These are phyloP conservation scores for Chloebia gouldiae DNA, from an alignment of 2,113 vertebrate species.

Conservation along the genomic window DNA sequence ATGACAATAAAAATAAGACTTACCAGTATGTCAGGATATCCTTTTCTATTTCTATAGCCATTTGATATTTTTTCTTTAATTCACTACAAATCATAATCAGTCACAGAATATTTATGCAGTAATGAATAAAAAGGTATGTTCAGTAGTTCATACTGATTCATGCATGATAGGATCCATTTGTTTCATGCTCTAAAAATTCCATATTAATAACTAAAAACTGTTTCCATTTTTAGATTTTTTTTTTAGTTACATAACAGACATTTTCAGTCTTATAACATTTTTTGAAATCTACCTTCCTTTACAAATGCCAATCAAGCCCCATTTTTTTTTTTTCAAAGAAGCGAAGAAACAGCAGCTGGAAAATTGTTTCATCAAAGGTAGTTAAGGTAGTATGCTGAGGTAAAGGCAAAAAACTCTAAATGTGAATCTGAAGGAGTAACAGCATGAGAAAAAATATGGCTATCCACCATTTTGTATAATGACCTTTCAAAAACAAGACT, in stretches of 20 bases:
- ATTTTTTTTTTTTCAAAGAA: constrained; percentile 3
- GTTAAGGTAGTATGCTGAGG: neutral
- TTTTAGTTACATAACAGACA: constrained; percentile 66
- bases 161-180: constrained; percentile 71
- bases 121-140: constrained; percentile 69
- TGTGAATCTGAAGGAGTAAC: neutral
- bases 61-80: constrained; percentile 25
- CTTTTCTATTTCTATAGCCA: neutral
- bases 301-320: constrained; percentile 27
- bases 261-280: constrained; percentile 54
- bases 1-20: neutral
- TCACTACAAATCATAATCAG: constrained; percentile 17
- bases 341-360: constrained; percentile 5
- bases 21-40: neutral
- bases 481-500: neutral
- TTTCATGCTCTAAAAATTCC: constrained; percentile 75
- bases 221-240: constrained; percentile 65
- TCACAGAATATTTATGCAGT: constrained; percentile 49
- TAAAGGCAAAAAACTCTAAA: constrained; percentile 1
- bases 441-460: neutral
- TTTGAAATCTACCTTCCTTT: constrained; percentile 51
- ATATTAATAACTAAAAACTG: constrained; percentile 74
- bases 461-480: neutral
- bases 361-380: constrained; percentile 22
- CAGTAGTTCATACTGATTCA: constrained; percentile 63